phyloP scores from a whole-genome alignment of 2,113 vertebrate species.

The Benitochromis conjunctus region DNA sequence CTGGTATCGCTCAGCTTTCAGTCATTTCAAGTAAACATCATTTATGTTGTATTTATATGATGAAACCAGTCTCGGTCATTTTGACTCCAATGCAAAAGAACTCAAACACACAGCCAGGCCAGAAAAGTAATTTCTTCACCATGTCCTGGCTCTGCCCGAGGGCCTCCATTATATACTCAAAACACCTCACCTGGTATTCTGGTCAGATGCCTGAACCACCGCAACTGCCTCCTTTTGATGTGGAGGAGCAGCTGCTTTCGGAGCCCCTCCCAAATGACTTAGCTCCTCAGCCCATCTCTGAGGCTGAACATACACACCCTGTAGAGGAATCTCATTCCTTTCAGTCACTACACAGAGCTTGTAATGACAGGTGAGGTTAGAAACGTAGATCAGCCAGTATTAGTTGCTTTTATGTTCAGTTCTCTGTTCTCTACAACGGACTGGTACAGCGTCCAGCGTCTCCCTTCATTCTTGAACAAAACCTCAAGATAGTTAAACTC shows the following conservation, averaged over 20 bases:
- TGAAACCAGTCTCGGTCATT: not conserved
- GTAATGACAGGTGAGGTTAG: accelerated
- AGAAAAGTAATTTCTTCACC: not conserved
- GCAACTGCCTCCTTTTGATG: not conserved
- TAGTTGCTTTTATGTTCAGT: not conserved
- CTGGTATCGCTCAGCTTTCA: not conserved
- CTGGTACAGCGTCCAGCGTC: accelerated
- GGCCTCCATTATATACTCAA: not conserved
- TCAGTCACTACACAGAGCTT: not conserved
- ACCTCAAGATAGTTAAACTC: accelerated
- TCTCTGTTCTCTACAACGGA: not conserved
- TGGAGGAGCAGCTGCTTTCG: accelerated
- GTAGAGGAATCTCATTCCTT: not conserved
- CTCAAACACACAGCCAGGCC: not conserved
- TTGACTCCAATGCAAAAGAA: not conserved
- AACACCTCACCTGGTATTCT: not conserved
- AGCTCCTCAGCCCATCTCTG: not conserved
- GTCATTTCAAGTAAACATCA: not conserved
- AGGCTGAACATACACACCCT: not conserved
- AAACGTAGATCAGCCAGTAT: not conserved
- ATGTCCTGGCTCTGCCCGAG: not conserved
- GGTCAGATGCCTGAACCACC: not conserved
- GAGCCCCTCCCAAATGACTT: not conserved
- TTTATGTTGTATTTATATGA: accelerated
- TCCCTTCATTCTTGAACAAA: not conserved